These are phyloP conservation scores for Alcis repandata DNA, from an alignment of 2,888 invertebrate species.

Conservation along the genomic window DNA sequence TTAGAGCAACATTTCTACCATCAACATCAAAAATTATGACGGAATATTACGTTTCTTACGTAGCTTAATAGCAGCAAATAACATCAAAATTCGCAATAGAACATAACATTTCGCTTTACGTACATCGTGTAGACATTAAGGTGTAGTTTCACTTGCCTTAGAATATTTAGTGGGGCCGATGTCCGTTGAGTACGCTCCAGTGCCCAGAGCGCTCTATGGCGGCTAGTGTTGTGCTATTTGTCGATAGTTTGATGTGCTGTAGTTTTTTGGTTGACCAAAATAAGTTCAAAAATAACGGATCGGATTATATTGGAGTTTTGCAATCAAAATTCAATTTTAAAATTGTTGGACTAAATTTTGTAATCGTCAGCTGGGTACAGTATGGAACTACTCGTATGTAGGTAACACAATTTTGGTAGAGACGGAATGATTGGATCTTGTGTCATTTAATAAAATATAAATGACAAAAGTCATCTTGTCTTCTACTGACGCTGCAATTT, in stretches of 20 bases:
- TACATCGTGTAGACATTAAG: slow-evolving; percentile 21
- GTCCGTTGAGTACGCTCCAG: slow-evolving; percentile 57
- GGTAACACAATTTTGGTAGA: too few species aligned
- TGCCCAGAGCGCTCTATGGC: slow-evolving; percentile 48
- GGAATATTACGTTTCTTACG: slow-evolving; percentile 25
- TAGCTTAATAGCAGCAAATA: slow-evolving; percentile 19
- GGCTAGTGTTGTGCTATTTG: slow-evolving; percentile 47
- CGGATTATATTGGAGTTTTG: too few species aligned
- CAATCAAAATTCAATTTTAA: too few species aligned
- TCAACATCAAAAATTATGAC: slow-evolving; percentile 12
- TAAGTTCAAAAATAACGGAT: too few species aligned
- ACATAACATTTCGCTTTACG: slow-evolving; percentile 23
- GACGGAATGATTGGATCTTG: too few species aligned
- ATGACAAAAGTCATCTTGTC: too few species aligned
- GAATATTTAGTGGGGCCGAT: slow-evolving; percentile 57
- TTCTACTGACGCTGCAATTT: too few species aligned
- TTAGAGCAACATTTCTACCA: slow-evolving; percentile 12
- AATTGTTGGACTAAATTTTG: too few species aligned
- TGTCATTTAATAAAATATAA: too few species aligned
- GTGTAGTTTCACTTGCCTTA: slow-evolving; percentile 61
- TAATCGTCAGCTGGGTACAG: too few species aligned
- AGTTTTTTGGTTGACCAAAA: too few species aligned
- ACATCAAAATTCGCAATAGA: slow-evolving; percentile 30
- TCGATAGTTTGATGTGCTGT: slow-evolving; percentile 30
- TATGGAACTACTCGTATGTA: too few species aligned